phyloP scores from a whole-genome alignment of 2,888 invertebrate species.

The Drosophila dives region DNA sequence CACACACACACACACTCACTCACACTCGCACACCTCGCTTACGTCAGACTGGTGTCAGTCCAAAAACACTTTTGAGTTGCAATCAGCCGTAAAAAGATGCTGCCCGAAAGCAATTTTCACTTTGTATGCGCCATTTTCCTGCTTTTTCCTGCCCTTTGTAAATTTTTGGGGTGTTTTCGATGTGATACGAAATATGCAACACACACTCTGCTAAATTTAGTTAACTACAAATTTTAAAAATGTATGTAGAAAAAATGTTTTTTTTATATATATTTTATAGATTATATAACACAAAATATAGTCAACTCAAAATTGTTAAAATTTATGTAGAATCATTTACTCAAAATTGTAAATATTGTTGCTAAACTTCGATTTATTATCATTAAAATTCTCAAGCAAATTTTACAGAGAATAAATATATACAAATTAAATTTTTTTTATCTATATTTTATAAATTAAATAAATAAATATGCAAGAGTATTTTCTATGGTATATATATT shows the following conservation, averaged over 20 bases:
- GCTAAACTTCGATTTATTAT: background rate
- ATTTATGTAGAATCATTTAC: fast-evolving
- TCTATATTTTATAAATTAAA: background rate
- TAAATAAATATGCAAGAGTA: background rate
- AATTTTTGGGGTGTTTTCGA: background rate
- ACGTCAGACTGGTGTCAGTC: slow-evolving; percentile 34
- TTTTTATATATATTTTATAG: too few species aligned
- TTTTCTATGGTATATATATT: background rate
- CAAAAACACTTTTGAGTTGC: slow-evolving; percentile 64
- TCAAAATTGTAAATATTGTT: too few species aligned
- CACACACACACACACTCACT: slow-evolving; percentile 20
- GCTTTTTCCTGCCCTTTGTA: background rate
- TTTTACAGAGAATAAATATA: too few species aligned
- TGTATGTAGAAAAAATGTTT: too few species aligned
- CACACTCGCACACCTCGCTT: slow-evolving; percentile 11
- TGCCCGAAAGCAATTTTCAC: slow-evolving; percentile 73
- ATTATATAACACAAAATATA: background rate
- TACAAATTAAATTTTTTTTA: background rate
- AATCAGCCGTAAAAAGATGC: slow-evolving; percentile 79
- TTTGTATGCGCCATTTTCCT: slow-evolving; percentile 48
- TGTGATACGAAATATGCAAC: background rate
- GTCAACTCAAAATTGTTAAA: background rate
- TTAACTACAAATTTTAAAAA: background rate
- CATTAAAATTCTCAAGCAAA: background rate
- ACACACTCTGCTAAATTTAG: background rate